Conservation (phyloP, 2,797 vertebrate species). For the Amphiprion clarkii region DNA sequence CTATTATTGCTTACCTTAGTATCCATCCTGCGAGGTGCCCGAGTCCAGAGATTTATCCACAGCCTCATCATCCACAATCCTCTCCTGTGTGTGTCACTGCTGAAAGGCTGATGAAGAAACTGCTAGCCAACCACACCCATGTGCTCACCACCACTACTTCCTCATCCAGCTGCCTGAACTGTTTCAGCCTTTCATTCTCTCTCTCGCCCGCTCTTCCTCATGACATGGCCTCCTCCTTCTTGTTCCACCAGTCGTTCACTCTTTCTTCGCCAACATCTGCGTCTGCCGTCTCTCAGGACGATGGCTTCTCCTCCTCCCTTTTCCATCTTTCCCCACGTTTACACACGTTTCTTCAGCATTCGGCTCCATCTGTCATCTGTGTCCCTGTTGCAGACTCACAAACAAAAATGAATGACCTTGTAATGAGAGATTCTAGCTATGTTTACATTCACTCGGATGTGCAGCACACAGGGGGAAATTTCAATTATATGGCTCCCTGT, state of each 20-base stretch:
- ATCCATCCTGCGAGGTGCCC: constrained; percentile 65
- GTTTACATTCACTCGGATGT: neutral
- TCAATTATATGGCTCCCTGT: neutral
- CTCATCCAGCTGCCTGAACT: constrained; percentile 52
- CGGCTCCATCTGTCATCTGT: constrained; percentile 25
- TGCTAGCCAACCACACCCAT: constrained; percentile 70
- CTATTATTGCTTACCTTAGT: constrained; percentile 75
- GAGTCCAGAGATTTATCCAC: constrained; percentile 45
- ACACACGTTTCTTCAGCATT: constrained; percentile 8
- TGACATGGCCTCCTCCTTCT: constrained; percentile 46
- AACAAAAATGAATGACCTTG: constrained; percentile 22
- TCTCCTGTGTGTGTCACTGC: constrained; percentile 32
- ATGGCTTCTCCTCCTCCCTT: constrained; percentile 9
- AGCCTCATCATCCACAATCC: constrained; percentile 34
- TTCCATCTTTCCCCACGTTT: constrained; percentile 20
- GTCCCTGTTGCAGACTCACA: constrained; percentile 15
- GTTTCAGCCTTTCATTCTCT: constrained; percentile 28
- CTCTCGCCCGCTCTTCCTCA: constrained; percentile 55
- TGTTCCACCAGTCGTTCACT: constrained; percentile 29
- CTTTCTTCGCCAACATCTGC: constrained; percentile 9
- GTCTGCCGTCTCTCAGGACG: constrained; percentile 18
- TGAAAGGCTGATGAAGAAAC: constrained; percentile 41
- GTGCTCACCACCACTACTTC: constrained; percentile 68
- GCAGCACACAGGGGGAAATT: neutral
- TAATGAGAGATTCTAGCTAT: neutral